Conservation (phyloP, 2,888 invertebrate species). For the Drosophila affinis region DNA sequence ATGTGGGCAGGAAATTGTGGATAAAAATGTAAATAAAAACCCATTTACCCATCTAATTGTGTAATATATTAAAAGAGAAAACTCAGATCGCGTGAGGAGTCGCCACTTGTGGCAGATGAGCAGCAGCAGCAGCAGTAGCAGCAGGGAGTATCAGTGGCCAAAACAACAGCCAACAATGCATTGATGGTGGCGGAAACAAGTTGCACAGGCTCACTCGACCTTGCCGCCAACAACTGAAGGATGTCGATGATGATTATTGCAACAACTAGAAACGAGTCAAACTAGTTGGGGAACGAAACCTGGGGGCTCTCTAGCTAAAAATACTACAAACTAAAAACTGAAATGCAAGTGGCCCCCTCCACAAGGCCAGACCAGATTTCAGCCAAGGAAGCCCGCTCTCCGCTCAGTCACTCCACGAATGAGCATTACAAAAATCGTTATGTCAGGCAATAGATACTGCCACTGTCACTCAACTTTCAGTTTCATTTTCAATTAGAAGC, state of each 20-base stretch:
- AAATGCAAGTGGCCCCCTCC: neutral
- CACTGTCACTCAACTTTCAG: conserved; percentile 53
- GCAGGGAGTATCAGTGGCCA: neutral
- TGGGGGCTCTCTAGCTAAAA: conserved; percentile 29
- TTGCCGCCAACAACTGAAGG: conserved; percentile 54
- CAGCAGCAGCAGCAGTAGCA: conserved; percentile 38
- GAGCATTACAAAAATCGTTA: conserved; percentile 12
- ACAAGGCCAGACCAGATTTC: neutral
- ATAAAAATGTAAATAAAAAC: conserved; percentile 67
- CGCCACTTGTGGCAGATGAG: conserved; percentile 59
- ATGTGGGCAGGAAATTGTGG: conserved; percentile 62
- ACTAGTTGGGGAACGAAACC: conserved; percentile 52
- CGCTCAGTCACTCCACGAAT: neutral
- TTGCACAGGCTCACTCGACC: conserved; percentile 47
- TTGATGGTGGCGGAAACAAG: conserved; percentile 47
- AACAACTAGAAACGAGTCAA: conserved; percentile 59
- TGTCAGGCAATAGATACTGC: neutral
- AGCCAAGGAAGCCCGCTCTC: conserved; percentile 16
- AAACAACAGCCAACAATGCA: conserved; percentile 24
- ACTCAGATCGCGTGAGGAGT: conserved; percentile 39
- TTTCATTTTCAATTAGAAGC: conserved; percentile 42
- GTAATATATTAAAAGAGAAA: conserved; percentile 67
- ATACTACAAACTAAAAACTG: conserved; percentile 16
- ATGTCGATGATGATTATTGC: conserved; percentile 32
- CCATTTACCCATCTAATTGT: conserved; percentile 61